Evolutionary conservation across 2,113 vertebrate species (phyloP), one percentile per base, ranked within the genome.

Genomic region (Oncorhynchus masou): DNA sequence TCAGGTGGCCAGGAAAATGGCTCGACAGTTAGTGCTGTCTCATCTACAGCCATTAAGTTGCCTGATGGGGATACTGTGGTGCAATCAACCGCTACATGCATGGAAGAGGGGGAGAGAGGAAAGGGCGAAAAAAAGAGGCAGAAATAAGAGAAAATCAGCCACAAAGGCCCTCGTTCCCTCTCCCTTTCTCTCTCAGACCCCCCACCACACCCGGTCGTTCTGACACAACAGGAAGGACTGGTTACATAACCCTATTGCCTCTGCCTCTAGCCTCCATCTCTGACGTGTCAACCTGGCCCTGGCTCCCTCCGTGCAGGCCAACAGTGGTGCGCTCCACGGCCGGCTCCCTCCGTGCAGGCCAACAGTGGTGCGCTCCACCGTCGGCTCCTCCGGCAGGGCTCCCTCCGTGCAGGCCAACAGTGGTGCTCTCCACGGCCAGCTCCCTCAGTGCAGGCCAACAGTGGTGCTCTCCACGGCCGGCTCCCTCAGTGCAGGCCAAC

Each of bases 21-120:
- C 73, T 54, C 16, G 80, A 89, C 92, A 86, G 93, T 93, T 93
- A 85, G 88, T 88, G 91, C 89, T 91, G 88, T 90, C 89, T 93
- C 92, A 92, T 88, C 90, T 84, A 85, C 76, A 70, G 87, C 89
- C 88, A 91, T 90, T 85, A 57, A 82, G 84, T 85, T 91, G 91
- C 91, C 89, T 91, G 90, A 70, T 74, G 75, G 62, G 65, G 15
- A 16, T 24, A 71, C 78, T 71, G 68, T 60, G 80, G 83, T 85
- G 80, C 68, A 87, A 86, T 81, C 5, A 79, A 70, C 80, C 51
- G 15, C 51, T 19, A 19, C 16, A 54, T 54, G 71, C 68, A 79
- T 78, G 73, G 71, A 76, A 75, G 80, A 78, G 81, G 49, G n/a
- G 59, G 77, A 80, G 62, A 64, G 70, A 45, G 27, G 34, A 59